Conservation (phyloP, 1,140 invertebrate genomes). For the Vanessa atalanta region DNA sequence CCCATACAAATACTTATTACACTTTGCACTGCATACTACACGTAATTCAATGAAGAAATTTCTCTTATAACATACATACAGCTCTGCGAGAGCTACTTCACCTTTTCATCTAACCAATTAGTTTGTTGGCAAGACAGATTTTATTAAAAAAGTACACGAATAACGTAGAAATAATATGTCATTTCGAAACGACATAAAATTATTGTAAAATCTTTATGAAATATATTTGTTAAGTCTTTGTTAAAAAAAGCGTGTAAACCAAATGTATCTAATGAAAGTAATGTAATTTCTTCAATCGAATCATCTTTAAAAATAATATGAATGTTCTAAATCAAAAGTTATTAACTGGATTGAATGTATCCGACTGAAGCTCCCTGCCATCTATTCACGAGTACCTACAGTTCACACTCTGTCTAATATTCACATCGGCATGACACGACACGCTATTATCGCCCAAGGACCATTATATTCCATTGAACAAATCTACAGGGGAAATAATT, state of each 20-base stretch:
- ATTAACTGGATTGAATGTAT: conserved; percentile 12
- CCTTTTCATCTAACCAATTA: conserved; percentile 37
- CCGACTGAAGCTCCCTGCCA: conserved; percentile 12
- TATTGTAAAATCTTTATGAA: no score
- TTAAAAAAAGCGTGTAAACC: no score
- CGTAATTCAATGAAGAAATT: conserved; percentile 77
- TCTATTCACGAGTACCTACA: conserved; percentile 19
- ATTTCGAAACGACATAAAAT: no score
- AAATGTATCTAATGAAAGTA: no score
- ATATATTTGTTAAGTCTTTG: no score
- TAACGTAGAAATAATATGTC: background rate
- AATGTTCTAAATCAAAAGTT: background rate
- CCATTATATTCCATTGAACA: conserved; percentile 34
- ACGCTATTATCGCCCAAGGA: conserved; percentile 27
- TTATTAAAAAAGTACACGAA: conserved; percentile 15
- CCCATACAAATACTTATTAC: conserved; percentile 76
- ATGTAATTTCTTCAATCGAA: no score
- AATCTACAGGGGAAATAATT: conserved; percentile 39
- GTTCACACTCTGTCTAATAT: conserved; percentile 28
- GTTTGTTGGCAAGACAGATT: conserved; percentile 14
- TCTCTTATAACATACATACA: conserved; percentile 60
- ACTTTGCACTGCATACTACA: conserved; percentile 76
- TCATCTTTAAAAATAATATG: no score
- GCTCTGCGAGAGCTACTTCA: conserved; percentile 35
- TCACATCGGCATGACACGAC: conserved; percentile 23